Conservation (phyloP, 1,140 invertebrate genomes). For the Zaprionus tsacasi region DNA sequence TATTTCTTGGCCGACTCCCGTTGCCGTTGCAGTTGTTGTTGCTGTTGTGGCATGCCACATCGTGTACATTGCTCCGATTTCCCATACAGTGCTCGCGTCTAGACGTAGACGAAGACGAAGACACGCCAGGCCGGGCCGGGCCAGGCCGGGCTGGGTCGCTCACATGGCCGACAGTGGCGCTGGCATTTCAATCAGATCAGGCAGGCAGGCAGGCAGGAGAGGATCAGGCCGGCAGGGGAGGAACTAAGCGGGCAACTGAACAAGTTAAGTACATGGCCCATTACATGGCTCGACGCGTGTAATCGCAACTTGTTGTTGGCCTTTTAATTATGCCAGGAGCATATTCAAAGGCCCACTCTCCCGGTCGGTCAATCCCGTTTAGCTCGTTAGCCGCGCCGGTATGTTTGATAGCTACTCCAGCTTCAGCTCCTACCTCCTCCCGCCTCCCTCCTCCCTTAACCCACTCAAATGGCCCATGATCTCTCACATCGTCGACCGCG, state of each 20-base stretch:
- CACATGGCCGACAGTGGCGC: conserved; percentile 46
- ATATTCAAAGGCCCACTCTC: conserved; percentile 45
- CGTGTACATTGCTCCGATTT: conserved; percentile 49
- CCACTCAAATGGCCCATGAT: conserved; percentile 32
- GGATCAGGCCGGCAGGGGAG: not conserved
- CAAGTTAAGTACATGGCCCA: conserved; percentile 70
- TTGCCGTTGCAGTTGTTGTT: not conserved
- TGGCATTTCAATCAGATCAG: conserved; percentile 71
- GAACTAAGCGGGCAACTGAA: too few relatives aligned
- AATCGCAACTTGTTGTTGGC: conserved; percentile 60
- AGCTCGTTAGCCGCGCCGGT: conserved; percentile 58
- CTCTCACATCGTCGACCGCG: conserved; percentile 38
- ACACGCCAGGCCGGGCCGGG: not conserved
- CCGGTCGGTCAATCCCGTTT: not conserved
- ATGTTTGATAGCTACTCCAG: conserved; percentile 52
- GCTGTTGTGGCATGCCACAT: not conserved
- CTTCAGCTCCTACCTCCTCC: too few relatives aligned
- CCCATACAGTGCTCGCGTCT: conserved; percentile 46
- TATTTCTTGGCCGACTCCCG: conserved; percentile 22
- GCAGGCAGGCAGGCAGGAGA: conserved; percentile 19
- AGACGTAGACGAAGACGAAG: conserved; percentile 25
- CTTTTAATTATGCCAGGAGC: conserved; percentile 71
- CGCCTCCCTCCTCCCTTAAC: not conserved
- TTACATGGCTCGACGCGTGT: conserved; percentile 75
- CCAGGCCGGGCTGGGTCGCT: conserved; percentile 5